Evolutionary conservation across 2,113 vertebrate genomes (phyloP).

Genomic region (Pelobates fuscus): DNA sequence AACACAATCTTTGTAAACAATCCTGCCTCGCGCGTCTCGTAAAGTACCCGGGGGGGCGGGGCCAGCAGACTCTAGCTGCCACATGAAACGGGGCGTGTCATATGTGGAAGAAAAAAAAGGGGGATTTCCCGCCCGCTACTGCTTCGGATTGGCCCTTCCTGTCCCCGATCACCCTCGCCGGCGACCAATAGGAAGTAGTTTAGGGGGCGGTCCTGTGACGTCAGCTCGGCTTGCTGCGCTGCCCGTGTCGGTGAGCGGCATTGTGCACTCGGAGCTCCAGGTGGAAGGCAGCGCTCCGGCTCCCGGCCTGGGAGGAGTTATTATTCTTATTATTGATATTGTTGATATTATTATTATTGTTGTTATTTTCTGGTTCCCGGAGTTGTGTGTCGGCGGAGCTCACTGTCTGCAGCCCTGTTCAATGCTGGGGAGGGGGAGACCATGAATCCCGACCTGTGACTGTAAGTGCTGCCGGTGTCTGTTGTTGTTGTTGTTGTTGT

Average conservation of each 20-base stretch:
- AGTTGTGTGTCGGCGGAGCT: background rate
- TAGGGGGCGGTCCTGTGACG: background rate
- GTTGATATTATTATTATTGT: too few species aligned
- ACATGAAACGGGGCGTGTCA: too few species aligned
- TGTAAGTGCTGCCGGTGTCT: constrained; percentile 32
- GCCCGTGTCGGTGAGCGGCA: too few species aligned
- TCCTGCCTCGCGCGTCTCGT: background rate
- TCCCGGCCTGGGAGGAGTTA: too few species aligned
- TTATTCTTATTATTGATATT: too few species aligned
- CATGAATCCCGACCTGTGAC: constrained; percentile 24
- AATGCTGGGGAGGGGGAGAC: background rate
- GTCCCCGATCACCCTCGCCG: background rate
- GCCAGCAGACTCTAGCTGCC: background rate
- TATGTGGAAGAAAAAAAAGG: background rate
- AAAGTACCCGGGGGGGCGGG: background rate
- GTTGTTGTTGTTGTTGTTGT: constrained; percentile 1
- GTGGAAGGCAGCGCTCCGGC: background rate
- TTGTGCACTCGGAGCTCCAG: background rate
- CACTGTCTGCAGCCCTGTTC: background rate
- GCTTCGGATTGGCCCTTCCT: background rate
- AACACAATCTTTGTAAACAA: constrained; percentile 30
- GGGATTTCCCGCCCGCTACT: background rate
- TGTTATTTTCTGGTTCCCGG: background rate
- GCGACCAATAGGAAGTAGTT: background rate
- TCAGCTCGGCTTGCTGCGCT: background rate